Evolutionary conservation across 2,888 invertebrate genomes (phyloP).

Genomic region (Priocnemis perturbator): DNA sequence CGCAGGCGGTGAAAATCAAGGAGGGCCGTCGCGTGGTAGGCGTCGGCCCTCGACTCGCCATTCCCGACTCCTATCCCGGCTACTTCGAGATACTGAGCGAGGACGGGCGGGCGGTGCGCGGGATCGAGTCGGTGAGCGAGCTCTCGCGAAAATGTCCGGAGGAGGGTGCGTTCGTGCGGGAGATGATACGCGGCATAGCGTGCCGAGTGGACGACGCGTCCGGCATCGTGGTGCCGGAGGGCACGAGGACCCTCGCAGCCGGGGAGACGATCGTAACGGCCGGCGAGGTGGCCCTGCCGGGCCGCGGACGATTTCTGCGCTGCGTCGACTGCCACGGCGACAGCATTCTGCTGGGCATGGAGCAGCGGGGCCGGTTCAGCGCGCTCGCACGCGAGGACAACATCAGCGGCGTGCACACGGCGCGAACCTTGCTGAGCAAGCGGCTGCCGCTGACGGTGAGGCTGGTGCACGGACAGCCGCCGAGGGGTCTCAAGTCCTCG

Average conservation of each 20-base stretch:
- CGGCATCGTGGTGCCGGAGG: constrained; percentile 81
- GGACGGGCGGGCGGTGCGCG: constrained; percentile 92
- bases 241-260: constrained; percentile 85
- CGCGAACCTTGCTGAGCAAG: constrained; percentile 91
- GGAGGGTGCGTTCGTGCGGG: constrained; percentile 87
- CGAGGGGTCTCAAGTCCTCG: constrained; percentile 88
- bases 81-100: constrained; percentile 96
- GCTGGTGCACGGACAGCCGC: constrained; percentile 92
- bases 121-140: constrained; percentile 92
- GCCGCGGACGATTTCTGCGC: constrained; percentile 87
- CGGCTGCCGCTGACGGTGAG: constrained; percentile 94
- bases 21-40: constrained; percentile 89
- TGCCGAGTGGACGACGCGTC: constrained; percentile 72
- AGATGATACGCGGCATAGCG: constrained; percentile 83
- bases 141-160: constrained; percentile 85
- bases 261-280: constrained; percentile 90
- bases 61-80: constrained; percentile 93
- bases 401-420: constrained; percentile 95
- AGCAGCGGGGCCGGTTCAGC: constrained; percentile 94
- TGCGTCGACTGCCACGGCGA: constrained; percentile 92
- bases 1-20: constrained; percentile 92
- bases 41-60: constrained; percentile 89
- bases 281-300: constrained; percentile 82
- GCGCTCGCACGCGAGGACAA: constrained; percentile 94
- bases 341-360: constrained; percentile 87